phyloP scores from a whole-genome alignment of 2,888 invertebrate species.

The Oegoconia quadripuncta region DNA sequence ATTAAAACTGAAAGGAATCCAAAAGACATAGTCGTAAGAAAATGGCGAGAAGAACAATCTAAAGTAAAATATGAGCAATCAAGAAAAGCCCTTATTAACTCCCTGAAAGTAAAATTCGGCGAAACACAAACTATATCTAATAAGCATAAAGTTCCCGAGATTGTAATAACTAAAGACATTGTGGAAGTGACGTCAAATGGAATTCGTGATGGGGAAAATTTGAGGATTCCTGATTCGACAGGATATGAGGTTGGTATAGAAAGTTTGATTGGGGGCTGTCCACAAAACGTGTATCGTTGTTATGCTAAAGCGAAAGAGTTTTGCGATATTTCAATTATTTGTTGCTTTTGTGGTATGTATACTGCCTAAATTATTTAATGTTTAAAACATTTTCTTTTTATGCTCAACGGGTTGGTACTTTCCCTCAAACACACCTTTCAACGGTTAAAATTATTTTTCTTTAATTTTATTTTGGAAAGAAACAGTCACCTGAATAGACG shows the following conservation, averaged over 20 bases:
- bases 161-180: conserved; percentile 62
- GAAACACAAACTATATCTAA: conserved; percentile 35
- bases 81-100: conserved; percentile 62
- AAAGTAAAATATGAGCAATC: conserved; percentile 58
- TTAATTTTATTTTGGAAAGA: too few species aligned
- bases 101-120: conserved; percentile 64
- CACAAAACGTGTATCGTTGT: background rate
- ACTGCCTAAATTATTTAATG: too few species aligned
- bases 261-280: background rate
- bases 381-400: too few species aligned
- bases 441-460: too few species aligned
- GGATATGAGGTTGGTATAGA: conserved; percentile 38
- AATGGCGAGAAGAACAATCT: conserved; percentile 60
- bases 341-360: too few species aligned
- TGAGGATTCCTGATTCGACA: conserved; percentile 30
- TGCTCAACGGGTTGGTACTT: too few species aligned
- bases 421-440: too few species aligned
- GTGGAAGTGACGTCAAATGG: conserved; percentile 66
- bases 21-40: conserved; percentile 56
- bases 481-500: too few species aligned
- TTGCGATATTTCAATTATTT: too few species aligned
- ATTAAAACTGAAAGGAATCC: conserved; percentile 46
- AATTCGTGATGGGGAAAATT: conserved; percentile 41
- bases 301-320: background rate
- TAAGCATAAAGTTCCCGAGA: conserved; percentile 42